A percentile compares a stretch with the other conserved stretches of the same genome.
These are phyloP conservation scores for Sternarchorhynchus goeldii DNA, from an alignment of 2,797 vertebrate genomes.

Conservation along the genomic window DNA sequence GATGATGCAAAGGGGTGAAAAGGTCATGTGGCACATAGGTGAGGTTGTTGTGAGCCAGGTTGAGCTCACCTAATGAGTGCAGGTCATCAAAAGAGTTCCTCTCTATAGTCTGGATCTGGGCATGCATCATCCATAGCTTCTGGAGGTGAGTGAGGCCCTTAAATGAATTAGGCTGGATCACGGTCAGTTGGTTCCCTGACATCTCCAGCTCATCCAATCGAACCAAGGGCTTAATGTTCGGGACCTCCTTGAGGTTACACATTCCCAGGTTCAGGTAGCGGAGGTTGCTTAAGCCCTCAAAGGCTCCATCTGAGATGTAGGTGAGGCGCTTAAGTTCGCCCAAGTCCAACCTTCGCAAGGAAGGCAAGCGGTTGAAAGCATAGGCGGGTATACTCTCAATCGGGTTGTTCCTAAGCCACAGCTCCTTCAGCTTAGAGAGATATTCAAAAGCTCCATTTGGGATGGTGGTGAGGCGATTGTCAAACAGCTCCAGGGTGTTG, in stretches of 20 bases:
- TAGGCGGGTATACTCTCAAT: constrained; percentile 99
- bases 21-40: constrained; percentile 97
- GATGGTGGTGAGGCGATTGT: constrained; percentile 98
- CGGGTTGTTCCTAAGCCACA: constrained; percentile 98
- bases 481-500: constrained; percentile 99
- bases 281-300: constrained; percentile 97
- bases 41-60: constrained; percentile 98
- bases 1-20: constrained; percentile 91
- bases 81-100: constrained; percentile 98
- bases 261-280: constrained; percentile 99
- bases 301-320: constrained; percentile 97
- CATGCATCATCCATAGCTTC: constrained; percentile 99
- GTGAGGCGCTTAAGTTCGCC: constrained; percentile 97
- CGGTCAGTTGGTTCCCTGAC: constrained; percentile 94
- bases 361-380: constrained; percentile 98
- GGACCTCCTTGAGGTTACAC: constrained; percentile 99
- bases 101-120: constrained; percentile 97
- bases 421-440: constrained; percentile 96
- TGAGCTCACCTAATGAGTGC: constrained; percentile 95
- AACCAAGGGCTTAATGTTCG: constrained; percentile 93
- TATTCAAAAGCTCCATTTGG: constrained; percentile 99
- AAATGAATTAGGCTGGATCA: constrained; percentile 92
- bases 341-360: constrained; percentile 91
- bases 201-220: constrained; percentile 97
- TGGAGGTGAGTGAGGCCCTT: constrained; percentile 95